Evolutionary conservation across 2,113 vertebrate genomes (phyloP).

Genomic region (Micronycteris hirsuta): DNA sequence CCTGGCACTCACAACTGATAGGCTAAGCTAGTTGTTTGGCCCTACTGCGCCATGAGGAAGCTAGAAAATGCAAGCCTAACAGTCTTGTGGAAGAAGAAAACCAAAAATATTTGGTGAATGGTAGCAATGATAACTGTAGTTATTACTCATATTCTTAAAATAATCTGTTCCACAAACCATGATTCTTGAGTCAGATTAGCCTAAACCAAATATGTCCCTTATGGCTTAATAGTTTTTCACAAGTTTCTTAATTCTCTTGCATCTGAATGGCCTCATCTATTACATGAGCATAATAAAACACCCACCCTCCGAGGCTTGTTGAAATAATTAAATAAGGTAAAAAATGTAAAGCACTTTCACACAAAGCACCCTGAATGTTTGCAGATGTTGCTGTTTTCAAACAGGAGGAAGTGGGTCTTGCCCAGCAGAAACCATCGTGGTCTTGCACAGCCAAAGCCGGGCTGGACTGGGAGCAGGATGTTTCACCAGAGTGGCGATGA

Average conservation of each 20-base stretch:
- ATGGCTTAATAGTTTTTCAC: neutral
- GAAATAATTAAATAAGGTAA: neutral
- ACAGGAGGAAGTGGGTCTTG: neutral
- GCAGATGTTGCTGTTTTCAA: neutral
- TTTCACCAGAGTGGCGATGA: neutral
- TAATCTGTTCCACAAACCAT: neutral
- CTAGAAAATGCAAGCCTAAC: neutral
- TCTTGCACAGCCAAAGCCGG: neutral
- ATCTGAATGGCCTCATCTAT: neutral
- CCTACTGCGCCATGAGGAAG: neutral
- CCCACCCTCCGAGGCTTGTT: neutral
- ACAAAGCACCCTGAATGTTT: neutral
- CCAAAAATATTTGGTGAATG: neutral
- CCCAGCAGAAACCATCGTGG: neutral
- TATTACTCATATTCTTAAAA: neutral
- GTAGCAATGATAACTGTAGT: neutral
- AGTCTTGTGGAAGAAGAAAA: neutral
- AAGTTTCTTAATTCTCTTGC: constrained; percentile 6
- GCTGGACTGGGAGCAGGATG: neutral
- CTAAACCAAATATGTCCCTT: neutral
- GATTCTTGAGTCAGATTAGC: neutral
- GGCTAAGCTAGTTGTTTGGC: neutral
- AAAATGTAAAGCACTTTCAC: neutral
- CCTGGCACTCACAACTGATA: neutral
- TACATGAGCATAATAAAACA: constrained; percentile 6